These are phyloP conservation scores for Gobio occitaniae DNA, from an alignment of 2,797 vertebrate species.

Conservation along the genomic window DNA sequence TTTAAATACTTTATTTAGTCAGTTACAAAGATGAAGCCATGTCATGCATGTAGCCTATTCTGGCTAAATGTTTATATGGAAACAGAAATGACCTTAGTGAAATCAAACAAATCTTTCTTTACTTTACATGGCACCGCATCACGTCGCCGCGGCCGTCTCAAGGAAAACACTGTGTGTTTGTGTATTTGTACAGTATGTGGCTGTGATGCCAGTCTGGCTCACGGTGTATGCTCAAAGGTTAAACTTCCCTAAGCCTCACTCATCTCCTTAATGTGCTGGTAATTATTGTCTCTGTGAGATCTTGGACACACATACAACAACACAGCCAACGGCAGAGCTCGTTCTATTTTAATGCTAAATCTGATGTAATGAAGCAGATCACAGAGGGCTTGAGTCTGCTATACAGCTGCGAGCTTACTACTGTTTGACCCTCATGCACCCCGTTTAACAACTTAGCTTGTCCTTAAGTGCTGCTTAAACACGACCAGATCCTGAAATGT, in stretches of 20 bases:
- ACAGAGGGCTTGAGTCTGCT: constrained; percentile 24
- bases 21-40: background rate
- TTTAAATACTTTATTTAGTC: background rate
- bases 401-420: constrained; percentile 54
- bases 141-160: constrained; percentile 18
- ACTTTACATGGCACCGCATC: constrained; percentile 45
- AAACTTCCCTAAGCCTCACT: constrained; percentile 73
- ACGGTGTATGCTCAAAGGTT: constrained; percentile 68
- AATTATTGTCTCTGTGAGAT: constrained; percentile 73
- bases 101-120: constrained; percentile 43
- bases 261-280: constrained; percentile 77
- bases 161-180: constrained; percentile 18
- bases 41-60: background rate
- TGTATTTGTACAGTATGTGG: constrained; percentile 27
- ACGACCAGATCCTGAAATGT: constrained; percentile 39
- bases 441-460: constrained; percentile 28
- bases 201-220: constrained; percentile 28
- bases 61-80: constrained; percentile 23
- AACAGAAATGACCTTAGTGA: constrained; percentile 35
- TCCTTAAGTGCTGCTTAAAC: constrained; percentile 43
- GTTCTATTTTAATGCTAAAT: constrained; percentile 60
- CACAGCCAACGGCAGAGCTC: constrained; percentile 31
- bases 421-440: constrained; percentile 50
- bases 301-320: background rate
- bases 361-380: constrained; percentile 57